Conservation (phyloP, 2,113 vertebrate species). For the Antidorcas marsupialis region DNA sequence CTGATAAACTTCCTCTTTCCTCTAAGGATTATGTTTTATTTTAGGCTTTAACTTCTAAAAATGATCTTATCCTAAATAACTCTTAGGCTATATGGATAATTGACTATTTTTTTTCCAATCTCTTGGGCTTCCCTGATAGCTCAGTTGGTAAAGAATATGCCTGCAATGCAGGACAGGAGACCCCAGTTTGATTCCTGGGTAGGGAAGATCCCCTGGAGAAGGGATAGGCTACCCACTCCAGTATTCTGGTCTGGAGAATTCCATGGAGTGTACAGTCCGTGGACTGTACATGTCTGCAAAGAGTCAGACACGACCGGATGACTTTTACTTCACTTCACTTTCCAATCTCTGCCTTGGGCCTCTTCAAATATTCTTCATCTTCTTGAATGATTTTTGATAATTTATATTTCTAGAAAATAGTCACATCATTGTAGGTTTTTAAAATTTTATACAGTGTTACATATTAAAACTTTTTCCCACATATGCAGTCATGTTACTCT, state of each 20-base stretch:
- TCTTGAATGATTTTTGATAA: background rate
- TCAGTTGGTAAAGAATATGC: background rate
- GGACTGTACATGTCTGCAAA: background rate
- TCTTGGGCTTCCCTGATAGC: background rate
- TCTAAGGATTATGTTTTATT: background rate
- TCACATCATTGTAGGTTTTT: background rate
- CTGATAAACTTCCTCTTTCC: background rate
- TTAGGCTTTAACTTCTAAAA: slow-evolving; percentile 25
- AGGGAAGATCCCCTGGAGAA: background rate
- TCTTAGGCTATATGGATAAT: background rate
- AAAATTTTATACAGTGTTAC: background rate
- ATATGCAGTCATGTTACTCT: background rate
- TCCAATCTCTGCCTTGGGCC: background rate
- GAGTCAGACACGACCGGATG: background rate
- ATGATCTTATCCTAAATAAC: background rate
- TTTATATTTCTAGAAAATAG: background rate
- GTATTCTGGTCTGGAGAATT: background rate
- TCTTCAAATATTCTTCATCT: background rate
- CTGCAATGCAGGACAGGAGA: background rate
- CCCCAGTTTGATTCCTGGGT: accelerated
- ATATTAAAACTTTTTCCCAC: background rate
- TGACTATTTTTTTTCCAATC: background rate
- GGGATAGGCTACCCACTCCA: background rate
- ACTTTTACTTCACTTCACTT: background rate
- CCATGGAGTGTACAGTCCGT: background rate